Evolutionary conservation across 2,888 invertebrate genomes (phyloP).

Genomic region (Cheilosia impressa): DNA sequence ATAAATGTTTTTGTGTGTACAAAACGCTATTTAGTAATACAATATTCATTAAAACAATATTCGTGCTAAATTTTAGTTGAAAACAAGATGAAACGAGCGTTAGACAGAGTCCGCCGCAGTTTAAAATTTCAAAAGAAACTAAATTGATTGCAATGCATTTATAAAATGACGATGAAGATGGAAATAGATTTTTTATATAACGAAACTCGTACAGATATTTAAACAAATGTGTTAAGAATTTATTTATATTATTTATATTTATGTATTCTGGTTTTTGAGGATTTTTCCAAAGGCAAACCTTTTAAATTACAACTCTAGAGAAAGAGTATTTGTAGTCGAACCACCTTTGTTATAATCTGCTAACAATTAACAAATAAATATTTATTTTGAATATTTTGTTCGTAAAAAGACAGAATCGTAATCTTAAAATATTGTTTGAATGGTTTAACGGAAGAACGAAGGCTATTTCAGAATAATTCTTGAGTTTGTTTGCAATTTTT

Average conservation of each 20-base stretch:
- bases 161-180: constrained; percentile 22
- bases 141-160: constrained; percentile 59
- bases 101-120: constrained; percentile 37
- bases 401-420: no score
- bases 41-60: constrained; percentile 47
- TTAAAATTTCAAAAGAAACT: neutral
- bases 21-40: constrained; percentile 45
- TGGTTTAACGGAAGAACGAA: no score
- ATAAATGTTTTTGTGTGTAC: constrained; percentile 72
- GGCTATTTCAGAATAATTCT: no score
- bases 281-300: neutral
- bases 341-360: no score
- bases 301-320: neutral
- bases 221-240: constrained; percentile 19
- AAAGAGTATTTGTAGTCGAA: neutral
- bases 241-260: constrained; percentile 16
- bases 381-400: no score
- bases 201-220: constrained; percentile 9
- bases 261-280: neutral
- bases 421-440: no score
- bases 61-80: constrained; percentile 40
- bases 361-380: no score
- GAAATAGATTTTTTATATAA: constrained; percentile 40
- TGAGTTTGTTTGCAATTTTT: no score
- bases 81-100: constrained; percentile 5